Evolutionary conservation across 2,113 vertebrate species (phyloP).

Genomic region (Psilopsiagon aurifrons): DNA sequence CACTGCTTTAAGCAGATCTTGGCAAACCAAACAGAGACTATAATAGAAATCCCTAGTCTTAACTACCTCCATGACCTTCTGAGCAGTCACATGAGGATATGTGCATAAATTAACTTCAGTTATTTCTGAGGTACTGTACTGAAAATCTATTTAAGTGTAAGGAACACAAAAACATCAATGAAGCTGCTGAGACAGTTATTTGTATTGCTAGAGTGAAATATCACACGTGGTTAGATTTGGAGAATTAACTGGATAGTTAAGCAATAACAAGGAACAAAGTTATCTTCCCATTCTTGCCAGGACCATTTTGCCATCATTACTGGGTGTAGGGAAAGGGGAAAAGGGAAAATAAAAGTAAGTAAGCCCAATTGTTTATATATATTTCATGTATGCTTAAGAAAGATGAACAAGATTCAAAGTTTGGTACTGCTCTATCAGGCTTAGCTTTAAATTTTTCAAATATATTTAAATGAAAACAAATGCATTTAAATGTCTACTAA

Average conservation of each 20-base stretch:
- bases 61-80: neutral
- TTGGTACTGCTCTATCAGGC: neutral
- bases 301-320: neutral
- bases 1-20: neutral
- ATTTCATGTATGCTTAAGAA: neutral
- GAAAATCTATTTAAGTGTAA: neutral
- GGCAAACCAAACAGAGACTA: neutral
- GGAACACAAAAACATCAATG: neutral
- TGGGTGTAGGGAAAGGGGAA: neutral
- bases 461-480: slow-evolving; percentile 55
- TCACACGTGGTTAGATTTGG: neutral
- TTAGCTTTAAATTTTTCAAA: slow-evolving; percentile 36
- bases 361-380: neutral
- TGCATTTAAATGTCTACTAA: neutral
- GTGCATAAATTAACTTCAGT: neutral
- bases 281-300: neutral
- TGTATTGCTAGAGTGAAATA: neutral
- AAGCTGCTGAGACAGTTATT: neutral
- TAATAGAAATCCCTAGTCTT: neutral
- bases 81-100: neutral
- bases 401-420: neutral
- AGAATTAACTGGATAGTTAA: neutral
- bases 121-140: neutral
- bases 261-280: neutral
- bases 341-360: neutral